Evolutionary conservation across 2,888 invertebrate genomes (phyloP).

Genomic region (Patella caerulea): DNA sequence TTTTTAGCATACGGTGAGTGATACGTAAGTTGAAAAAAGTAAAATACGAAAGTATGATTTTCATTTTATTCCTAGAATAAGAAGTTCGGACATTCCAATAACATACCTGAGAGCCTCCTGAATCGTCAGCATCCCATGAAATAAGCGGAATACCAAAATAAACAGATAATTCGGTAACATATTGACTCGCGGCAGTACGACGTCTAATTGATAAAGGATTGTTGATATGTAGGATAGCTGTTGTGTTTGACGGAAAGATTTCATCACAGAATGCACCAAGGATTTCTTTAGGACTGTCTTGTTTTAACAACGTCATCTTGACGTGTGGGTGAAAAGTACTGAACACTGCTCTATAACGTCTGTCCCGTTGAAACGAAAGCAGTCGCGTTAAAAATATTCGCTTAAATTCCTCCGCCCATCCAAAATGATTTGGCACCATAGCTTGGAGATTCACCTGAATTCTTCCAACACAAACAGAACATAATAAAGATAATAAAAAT

Average conservation of each 20-base stretch:
- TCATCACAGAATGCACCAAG: conserved; percentile 60
- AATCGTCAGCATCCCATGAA: conserved; percentile 44
- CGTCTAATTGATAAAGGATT: conserved; percentile 76
- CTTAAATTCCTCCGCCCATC: conserved; percentile 23
- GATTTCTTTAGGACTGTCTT: conserved; percentile 56
- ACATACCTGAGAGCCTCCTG: conserved; percentile 35
- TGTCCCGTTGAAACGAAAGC: conserved; percentile 26
- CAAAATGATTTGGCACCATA: conserved; percentile 35
- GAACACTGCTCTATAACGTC: conserved; percentile 23
- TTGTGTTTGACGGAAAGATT: conserved; percentile 51
- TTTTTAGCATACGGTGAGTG: no score
- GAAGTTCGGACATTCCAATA: no score
- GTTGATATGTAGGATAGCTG: conserved; percentile 89
- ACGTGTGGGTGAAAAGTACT: conserved; percentile 23
- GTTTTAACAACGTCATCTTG: conserved; percentile 29
- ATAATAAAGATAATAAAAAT: conserved; percentile 20
- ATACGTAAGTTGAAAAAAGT: no score
- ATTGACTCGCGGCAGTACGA: conserved; percentile 34
- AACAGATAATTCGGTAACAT: conserved; percentile 36
- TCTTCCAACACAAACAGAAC: conserved; percentile 12
- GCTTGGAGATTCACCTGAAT: conserved; percentile 36
- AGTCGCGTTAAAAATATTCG: conserved; percentile 26
- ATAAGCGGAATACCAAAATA: conserved; percentile 41
- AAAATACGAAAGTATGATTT: no score
- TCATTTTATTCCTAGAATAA: no score